Evolutionary conservation across 53 echinoderm and acorn worm genomes (phyloP).

Genomic region (Mesocentrotus franciscanus): DNA sequence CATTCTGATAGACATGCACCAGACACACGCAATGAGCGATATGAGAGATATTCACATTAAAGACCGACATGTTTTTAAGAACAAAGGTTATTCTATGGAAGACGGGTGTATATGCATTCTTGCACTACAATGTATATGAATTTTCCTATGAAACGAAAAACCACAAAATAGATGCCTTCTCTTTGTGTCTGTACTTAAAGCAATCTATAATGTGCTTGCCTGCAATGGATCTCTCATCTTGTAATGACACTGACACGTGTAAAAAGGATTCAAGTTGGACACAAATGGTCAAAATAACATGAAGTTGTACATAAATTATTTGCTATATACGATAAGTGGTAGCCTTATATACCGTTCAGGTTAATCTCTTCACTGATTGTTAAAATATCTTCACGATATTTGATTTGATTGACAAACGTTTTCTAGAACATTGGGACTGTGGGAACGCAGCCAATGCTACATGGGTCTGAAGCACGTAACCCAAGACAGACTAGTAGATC

Average conservation of each 20-base stretch:
- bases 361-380: not conserved
- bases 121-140: not conserved
- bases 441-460: not conserved
- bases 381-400: not conserved
- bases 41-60: not conserved
- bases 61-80: not conserved
- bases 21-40: not conserved
- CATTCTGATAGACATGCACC: not conserved
- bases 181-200: not conserved
- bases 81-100: not conserved
- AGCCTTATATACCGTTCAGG: not conserved
- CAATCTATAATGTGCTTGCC: not conserved
- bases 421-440: not conserved
- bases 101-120: not conserved
- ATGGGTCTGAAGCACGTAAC: conserved; percentile 9
- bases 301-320: not conserved
- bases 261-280: not conserved
- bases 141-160: not conserved
- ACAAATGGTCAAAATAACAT: not conserved
- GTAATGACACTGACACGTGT: not conserved
- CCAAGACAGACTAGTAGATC: conserved; percentile 3
- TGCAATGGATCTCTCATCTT: not conserved
- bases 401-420: not conserved
- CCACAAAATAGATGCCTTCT: not conserved
- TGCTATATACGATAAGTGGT: not conserved